Evolutionary conservation across 2,113 vertebrate species (phyloP), one percentile per base, ranked within the genome.

Genomic region (Strigops habroptila): DNA sequence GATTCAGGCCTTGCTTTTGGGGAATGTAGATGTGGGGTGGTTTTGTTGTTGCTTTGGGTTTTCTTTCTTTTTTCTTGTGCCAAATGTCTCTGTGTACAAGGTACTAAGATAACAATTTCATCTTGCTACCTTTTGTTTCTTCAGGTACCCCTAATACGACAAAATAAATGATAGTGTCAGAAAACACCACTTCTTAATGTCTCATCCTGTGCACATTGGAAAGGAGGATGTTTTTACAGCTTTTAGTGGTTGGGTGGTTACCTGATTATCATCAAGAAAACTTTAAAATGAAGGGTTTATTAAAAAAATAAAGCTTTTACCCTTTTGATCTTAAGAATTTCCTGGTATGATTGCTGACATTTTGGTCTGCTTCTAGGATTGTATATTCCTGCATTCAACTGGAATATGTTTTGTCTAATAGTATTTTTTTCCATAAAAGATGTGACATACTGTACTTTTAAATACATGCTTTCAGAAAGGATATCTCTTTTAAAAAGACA

Each of bases 41-140:
- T 17, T 55, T 13, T 52, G 68, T 59, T 46, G 7, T 33, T 52
- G 4, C 12, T 24, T 24, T 59, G 57, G 14, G 57, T 59, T 59
- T 59, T 59, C 57, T 59, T 44, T 51, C 7, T 33, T 19, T 23
- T 76, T 43, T 27, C 39, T 30, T 68, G 46, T 79, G 23, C 27
- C 0, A 0, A 12, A 16, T 74, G 48, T 22, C 24, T 83, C 37
- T 2, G 7, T 51, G 9, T 68, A 25, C 14, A 33, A 33, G 30
- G 6, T 82, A 13, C 23, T 60, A 41, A 53, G 55, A 41, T 41
- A 39, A 23, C 30, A 19, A 18, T 86, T 92, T 68, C 4, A 28
- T 69, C 44, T 80, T 88, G 12, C 23, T 88, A 30, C 6, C 2
- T 83, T 85, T 67, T 80, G 17, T 73, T 77, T 51, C 6, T 86